Base-by-base conservation (phyloP, 2,888 invertebrate species). In the Polydesmus complanatus region DNA sequence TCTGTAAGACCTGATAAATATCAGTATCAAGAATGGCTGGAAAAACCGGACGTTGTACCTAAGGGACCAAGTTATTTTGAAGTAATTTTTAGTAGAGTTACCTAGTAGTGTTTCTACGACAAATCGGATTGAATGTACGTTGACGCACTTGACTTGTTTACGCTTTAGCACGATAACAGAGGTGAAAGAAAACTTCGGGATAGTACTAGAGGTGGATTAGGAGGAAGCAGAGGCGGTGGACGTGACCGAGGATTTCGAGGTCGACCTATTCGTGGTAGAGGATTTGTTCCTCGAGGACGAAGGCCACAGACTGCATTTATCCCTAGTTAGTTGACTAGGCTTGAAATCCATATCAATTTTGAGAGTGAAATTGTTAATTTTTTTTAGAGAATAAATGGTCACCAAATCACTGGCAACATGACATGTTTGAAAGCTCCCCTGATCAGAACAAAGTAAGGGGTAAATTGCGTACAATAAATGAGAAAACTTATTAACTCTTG, bases 1-100 rank as follows among this genome's bases (percentile, higher is more conserved):
- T 62, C 66, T 26, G 60, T 58, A 5, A 56, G 64, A 27, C 61
- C 67, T 66, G 71, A 70, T 57, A 70, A 69, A 57, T 71, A 68
- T 61, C 58, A 64, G 52, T 69, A 68, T 54, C 68, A 70, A 26
- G 65, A 66, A 23, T 70, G 70, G 70, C 62, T 67, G 57, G 68
- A 69, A 26, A 68, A 69, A 37, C 70, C 69, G 18, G 70, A 69
- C 50, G 65, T 66, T 55, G 68, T 68, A 5, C 70, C 71, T 1
- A 69, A 68, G 63, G 69, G 68, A 19, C 62, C 67, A 8, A 68
- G 68, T 57, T 71, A 71, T 59, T 72, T 66, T 65, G 68, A 69
- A 66, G 71, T 70, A 63, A 63, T 56, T 27, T n/a, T n/a, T n/a
- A n/a, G n/a, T n/a, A n/a, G n/a, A n/a, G n/a, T n/a, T n/a, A n/a